Conservation (phyloP, 2,888 invertebrate genomes). For the Acanthacorydalis orientalis region DNA sequence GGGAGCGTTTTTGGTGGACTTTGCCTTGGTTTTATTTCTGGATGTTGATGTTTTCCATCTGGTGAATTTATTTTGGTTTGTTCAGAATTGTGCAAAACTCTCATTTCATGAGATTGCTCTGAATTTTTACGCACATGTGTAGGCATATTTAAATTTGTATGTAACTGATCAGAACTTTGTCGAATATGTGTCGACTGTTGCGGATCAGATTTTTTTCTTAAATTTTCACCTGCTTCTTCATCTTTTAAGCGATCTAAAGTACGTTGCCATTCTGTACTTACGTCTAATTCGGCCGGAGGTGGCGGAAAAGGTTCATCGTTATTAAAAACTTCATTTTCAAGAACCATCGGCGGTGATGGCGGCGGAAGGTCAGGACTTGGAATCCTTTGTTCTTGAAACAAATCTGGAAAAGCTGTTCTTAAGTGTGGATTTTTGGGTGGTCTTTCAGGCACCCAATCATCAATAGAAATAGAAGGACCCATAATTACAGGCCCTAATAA, state of each 20-base stretch:
- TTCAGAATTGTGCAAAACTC: background rate
- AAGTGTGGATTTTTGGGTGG: constrained; percentile 63
- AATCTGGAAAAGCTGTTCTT: constrained; percentile 28
- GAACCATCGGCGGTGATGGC: constrained; percentile 42
- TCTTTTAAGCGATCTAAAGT: no score
- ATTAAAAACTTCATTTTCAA: constrained; percentile 38
- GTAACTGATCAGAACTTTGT: constrained; percentile 1
- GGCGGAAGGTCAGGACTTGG: constrained; percentile 43
- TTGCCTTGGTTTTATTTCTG: background rate
- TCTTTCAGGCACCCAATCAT: constrained; percentile 55
- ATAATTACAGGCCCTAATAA: constrained; percentile 42
- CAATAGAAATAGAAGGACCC: constrained; percentile 42
- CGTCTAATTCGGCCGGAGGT: constrained; percentile 37
- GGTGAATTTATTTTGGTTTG: background rate
- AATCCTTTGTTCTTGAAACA: constrained; percentile 30
- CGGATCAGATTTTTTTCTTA: no score
- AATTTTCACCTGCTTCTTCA: no score
- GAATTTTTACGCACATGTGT: background rate
- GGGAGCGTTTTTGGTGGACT: constrained; percentile 3
- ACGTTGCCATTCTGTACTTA: constrained; percentile 7
- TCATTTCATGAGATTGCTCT: background rate
- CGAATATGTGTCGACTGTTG: background rate
- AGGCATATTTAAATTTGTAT: background rate
- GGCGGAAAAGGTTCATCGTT: constrained; percentile 48
- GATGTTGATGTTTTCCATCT: background rate